These are phyloP conservation scores for Lepidurus packardi DNA, from an alignment of 1,140 invertebrate genomes.

Conservation along the genomic window DNA sequence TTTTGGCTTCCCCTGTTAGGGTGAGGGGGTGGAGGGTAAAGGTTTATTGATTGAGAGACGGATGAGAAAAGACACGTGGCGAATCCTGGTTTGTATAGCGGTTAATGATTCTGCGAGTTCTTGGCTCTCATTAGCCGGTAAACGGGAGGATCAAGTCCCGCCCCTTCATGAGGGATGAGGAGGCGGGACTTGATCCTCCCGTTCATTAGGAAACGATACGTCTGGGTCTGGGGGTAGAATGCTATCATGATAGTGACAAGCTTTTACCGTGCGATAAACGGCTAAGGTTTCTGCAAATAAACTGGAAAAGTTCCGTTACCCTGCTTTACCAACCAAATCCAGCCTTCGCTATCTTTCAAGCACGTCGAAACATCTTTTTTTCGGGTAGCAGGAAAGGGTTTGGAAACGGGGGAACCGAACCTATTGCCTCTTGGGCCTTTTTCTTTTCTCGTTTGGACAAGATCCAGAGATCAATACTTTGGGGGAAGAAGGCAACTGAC, in stretches of 20 bases:
- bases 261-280: neutral
- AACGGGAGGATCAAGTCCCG: neutral
- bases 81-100: neutral
- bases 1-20: neutral
- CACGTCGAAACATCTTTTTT: too few relatives aligned
- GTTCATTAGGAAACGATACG: constrained; percentile 8
- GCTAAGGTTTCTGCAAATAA: too few relatives aligned
- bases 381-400: too few relatives aligned
- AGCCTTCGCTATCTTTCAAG: too few relatives aligned
- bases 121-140: neutral
- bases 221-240: neutral
- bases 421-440: constrained; percentile 13
- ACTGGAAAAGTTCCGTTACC: too few relatives aligned
- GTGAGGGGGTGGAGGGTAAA: neutral
- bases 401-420: neutral
- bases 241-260: neutral
- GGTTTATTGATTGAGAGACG: neutral
- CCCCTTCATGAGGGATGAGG: neutral
- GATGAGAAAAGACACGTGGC: neutral
- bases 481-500: neutral
- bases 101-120: neutral
- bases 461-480: constrained; percentile 16
- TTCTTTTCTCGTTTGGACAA: neutral
- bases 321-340: too few relatives aligned
- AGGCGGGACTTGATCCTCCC: neutral